Evolutionary conservation across 2,797 vertebrate genomes (phyloP), one percentile per base, ranked within the genome.

Genomic region (Malurus splendens): DNA sequence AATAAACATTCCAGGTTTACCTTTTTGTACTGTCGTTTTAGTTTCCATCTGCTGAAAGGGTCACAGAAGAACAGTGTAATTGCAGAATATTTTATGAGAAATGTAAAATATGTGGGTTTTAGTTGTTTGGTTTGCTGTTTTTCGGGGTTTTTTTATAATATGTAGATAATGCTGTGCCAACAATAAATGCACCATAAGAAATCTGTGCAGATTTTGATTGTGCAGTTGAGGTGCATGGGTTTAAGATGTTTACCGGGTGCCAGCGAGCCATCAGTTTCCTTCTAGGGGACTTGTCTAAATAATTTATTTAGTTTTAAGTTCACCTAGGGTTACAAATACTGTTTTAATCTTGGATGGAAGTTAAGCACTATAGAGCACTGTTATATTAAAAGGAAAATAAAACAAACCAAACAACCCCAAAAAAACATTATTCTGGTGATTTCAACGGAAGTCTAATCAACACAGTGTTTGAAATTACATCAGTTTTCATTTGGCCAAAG

Each of bases 141-240:
- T 18, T 4, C 2, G 3, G 18, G 2, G 0, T 2, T 5, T 48
- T 44, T 51, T 72, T 18, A 30, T 13, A 5, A 9, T 18, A 33
- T 9, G 18, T 18, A 45, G 32, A 36, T 32, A 59, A 28, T 23
- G 32, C 57, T 41, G 5, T 38, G 38, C 32, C 57, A 45, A 33
- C 36, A 78, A n/a, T 25, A 24, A 61, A 51, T 1, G 24, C 20
- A 27, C 33, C 2, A 0, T 32, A 62, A 71, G 30, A 60, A 71
- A 82, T 47, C 14, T 20, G 25, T 32, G 39, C 8, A 32, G 51
- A 42, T 51, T 82, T 51, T 79, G 28, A 38, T 33, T 4, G 11
- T 38, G n/a, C 19, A 67, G n/a, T 28, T 80, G 61, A 74, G 16
- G 11, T 38, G 48, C 32, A 4, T 0, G 0, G 30, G 13, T 11